Conservation (phyloP, 37 sponge, comb jelly and placozoan species). For the Ianthella basta region DNA sequence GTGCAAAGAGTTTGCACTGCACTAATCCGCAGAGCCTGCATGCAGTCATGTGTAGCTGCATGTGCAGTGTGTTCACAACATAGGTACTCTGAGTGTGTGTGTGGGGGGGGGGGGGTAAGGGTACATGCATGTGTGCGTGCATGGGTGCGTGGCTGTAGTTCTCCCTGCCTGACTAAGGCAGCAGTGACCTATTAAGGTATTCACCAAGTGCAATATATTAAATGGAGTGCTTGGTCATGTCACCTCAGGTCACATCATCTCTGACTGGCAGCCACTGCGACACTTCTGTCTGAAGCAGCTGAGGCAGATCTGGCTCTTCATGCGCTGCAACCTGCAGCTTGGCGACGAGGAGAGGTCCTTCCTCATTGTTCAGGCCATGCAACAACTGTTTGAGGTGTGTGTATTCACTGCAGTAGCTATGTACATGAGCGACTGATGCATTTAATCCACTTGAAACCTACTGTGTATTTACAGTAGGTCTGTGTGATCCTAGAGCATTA, state of each 20-base stretch:
- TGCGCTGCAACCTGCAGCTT: conserved; percentile 67
- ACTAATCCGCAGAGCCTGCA: too few species aligned
- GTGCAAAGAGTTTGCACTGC: too few species aligned
- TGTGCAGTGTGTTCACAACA: too few species aligned
- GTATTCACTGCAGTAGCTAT: background rate
- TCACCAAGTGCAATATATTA: too few species aligned
- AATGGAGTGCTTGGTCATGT: too few species aligned
- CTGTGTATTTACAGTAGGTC: background rate
- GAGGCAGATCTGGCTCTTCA: conserved; percentile 76
- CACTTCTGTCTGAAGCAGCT: conserved; percentile 91
- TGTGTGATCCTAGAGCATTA: background rate
- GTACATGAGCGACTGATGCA: background rate
- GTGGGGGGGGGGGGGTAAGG: too few species aligned
- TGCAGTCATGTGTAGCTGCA: too few species aligned
- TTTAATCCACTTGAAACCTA: background rate
- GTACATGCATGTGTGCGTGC: too few species aligned
- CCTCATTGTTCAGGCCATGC: conserved; percentile 51
- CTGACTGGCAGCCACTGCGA: conserved; percentile 79
- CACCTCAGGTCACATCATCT: conserved; percentile 50
- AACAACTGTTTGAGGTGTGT: conserved; percentile 53
- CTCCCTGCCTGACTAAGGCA: too few species aligned
- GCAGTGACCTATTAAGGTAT: too few species aligned
- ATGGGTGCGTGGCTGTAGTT: too few species aligned
- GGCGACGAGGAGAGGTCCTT: conserved; percentile 85
- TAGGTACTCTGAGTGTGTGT: too few species aligned